Evolutionary conservation across 2,888 invertebrate species (phyloP).

Genomic region (Cyclophora albipunctata): DNA sequence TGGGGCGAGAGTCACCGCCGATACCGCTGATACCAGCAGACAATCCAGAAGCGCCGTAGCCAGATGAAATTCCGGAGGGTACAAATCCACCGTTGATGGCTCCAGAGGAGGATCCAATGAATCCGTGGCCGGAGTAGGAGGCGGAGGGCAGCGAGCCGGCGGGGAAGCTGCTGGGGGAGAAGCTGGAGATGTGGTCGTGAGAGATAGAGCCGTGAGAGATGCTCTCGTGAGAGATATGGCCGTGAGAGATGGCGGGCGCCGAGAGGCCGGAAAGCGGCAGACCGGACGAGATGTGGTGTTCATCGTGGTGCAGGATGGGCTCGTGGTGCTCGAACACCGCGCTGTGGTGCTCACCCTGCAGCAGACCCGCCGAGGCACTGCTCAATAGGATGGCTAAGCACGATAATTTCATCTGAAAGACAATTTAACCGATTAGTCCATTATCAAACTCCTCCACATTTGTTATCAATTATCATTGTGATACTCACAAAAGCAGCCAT

Average conservation of each 20-base stretch:
- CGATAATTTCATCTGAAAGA: slow-evolving; percentile 58
- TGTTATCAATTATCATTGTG: background rate
- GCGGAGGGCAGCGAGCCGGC: slow-evolving; percentile 61
- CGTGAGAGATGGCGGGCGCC: slow-evolving; percentile 7
- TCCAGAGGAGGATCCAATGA: slow-evolving; percentile 1
- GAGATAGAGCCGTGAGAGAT: slow-evolving; percentile 10
- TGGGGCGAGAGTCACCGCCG: slow-evolving; percentile 39
- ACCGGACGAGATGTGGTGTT: slow-evolving; percentile 13
- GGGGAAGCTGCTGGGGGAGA: slow-evolving; percentile 61
- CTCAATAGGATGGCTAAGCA: slow-evolving; percentile 61
- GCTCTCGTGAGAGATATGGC: slow-evolving; percentile 11
- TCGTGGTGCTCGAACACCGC: slow-evolving; percentile 22
- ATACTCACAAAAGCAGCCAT: slow-evolving; percentile 71
- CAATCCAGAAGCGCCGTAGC: slow-evolving; percentile 6
- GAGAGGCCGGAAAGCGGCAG: slow-evolving; percentile 14
- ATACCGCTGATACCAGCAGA: slow-evolving; percentile 13
- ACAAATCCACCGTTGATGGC: slow-evolving; percentile 6
- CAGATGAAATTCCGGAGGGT: slow-evolving; percentile 6
- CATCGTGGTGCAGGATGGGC: slow-evolving; percentile 4
- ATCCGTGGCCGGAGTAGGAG: slow-evolving; percentile 40
- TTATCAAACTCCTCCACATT: background rate
- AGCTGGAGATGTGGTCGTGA: slow-evolving; percentile 38
- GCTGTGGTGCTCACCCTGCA: slow-evolving; percentile 40
- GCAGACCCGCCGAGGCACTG: slow-evolving; percentile 49
- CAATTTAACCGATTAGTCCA: slow-evolving; percentile 13